These are phyloP conservation scores for Rhorus exstirpatorius DNA, from an alignment of 2,888 invertebrate genomes.

Conservation along the genomic window DNA sequence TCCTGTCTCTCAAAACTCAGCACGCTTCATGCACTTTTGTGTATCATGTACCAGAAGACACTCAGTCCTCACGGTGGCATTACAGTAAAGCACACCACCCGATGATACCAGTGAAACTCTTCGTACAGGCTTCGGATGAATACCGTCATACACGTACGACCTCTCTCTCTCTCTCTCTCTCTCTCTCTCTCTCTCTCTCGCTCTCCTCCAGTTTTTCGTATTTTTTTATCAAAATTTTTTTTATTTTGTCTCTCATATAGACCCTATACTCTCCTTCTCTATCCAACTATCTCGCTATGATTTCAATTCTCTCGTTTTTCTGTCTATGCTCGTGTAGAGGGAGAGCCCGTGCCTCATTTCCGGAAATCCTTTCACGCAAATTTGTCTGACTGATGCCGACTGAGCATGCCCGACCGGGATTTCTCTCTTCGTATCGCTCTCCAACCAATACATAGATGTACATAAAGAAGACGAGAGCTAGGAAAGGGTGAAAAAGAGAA, in stretches of 20 bases:
- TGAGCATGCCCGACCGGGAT: slow-evolving; percentile 5
- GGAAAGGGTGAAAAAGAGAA: slow-evolving; percentile 6
- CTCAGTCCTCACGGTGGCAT: slow-evolving; percentile 29
- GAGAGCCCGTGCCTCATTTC: slow-evolving; percentile 39
- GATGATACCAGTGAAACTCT: slow-evolving; percentile 29
- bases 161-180: slow-evolving; percentile 56
- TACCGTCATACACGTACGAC: slow-evolving; percentile 47
- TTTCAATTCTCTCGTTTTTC: slow-evolving; percentile 62
- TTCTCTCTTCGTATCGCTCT: slow-evolving; percentile 11
- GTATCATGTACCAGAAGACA: slow-evolving; percentile 49
- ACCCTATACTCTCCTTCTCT: slow-evolving; percentile 21
- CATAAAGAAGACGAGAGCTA: slow-evolving; percentile 18
- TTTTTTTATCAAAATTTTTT: slow-evolving; percentile 22
- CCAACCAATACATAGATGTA: background rate
- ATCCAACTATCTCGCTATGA: slow-evolving; percentile 40
- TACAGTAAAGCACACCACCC: background rate
- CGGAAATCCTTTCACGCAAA: slow-evolving; percentile 63
- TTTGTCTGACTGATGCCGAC: slow-evolving; percentile 50
- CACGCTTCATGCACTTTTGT: slow-evolving; percentile 6
- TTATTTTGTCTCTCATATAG: slow-evolving; percentile 33
- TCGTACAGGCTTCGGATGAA: slow-evolving; percentile 33
- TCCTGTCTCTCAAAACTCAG: slow-evolving; percentile 6
- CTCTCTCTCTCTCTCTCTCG: slow-evolving; percentile 18
- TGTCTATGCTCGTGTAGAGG: slow-evolving; percentile 4
- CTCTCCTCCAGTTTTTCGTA: slow-evolving; percentile 41